Evolutionary conservation across 2,797 vertebrate species (phyloP).

Genomic region (Mormyrops boulengeri): DNA sequence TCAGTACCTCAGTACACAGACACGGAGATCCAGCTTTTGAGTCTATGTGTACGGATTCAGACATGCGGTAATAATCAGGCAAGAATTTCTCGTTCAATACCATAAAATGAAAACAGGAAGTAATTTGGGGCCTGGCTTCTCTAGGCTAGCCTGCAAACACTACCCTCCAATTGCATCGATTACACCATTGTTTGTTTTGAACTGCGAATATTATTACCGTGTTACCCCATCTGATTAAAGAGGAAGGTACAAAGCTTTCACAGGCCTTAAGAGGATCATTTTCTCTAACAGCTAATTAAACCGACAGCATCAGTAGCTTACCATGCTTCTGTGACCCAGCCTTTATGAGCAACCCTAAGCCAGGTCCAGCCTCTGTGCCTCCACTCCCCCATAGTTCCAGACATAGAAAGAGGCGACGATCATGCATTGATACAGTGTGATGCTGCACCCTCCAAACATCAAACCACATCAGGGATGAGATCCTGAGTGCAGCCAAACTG

Average conservation of each 20-base stretch:
- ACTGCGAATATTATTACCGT: background rate
- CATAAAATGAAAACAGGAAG: conserved; percentile 18
- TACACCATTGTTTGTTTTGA: background rate
- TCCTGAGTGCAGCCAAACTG: background rate
- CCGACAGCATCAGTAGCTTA: background rate
- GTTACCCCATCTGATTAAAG: background rate
- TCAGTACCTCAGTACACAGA: background rate
- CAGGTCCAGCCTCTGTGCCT: background rate
- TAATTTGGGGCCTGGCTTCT: conserved; percentile 11
- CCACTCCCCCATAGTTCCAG: background rate
- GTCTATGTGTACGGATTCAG: background rate
- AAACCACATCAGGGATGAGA: background rate
- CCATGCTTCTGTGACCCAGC: background rate
- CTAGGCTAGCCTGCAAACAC: background rate
- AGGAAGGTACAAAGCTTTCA: background rate
- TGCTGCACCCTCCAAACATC: background rate
- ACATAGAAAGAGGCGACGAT: background rate
- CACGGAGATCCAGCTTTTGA: too few relatives aligned
- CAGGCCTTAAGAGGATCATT: background rate
- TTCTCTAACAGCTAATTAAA: background rate
- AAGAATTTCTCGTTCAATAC: background rate
- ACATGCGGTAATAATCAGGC: conserved; percentile 17
- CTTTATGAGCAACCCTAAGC: background rate
- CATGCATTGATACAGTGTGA: background rate
- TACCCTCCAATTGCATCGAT: background rate